A percentile compares a stretch with the other conserved stretches of the same genome.
phyloP scores from a whole-genome alignment of 2,888 invertebrate species.

The Phasia obesa region DNA sequence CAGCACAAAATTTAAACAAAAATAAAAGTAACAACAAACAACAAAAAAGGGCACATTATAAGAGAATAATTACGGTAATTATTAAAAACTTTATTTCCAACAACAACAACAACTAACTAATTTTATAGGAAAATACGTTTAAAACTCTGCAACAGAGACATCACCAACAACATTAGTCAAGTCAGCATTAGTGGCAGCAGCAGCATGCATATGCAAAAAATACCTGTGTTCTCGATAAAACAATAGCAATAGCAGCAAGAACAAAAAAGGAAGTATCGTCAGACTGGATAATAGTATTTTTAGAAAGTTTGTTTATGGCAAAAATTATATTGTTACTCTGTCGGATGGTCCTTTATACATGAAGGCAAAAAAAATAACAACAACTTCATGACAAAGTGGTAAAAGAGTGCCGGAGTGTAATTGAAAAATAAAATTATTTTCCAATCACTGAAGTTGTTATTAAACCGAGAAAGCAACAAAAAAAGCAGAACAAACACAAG shows the following conservation, averaged over 20 bases:
- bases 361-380: not conserved
- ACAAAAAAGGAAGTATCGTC: conserved; percentile 55
- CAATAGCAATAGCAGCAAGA: conserved; percentile 37
- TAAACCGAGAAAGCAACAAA: conserved; percentile 37
- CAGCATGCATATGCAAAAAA: not conserved
- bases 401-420: not conserved
- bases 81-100: conserved; percentile 67
- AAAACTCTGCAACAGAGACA: conserved; percentile 62
- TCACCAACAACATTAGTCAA: conserved; percentile 38
- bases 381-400: not conserved
- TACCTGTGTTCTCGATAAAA: conserved; percentile 36
- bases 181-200: not conserved
- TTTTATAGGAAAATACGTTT: conserved; percentile 70
- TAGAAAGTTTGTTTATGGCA: conserved; percentile 57
- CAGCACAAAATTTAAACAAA: conserved; percentile 10
- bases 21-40: conserved; percentile 35
- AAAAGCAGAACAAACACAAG: not conserved
- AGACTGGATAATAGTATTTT: conserved; percentile 53
- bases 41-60: conserved; percentile 58
- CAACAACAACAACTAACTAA: conserved; percentile 66
- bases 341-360: conserved; percentile 11
- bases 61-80: conserved; percentile 70
- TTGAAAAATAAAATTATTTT: conserved; percentile 65
- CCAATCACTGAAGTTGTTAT: conserved; percentile 68
- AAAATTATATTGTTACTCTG: conserved; percentile 49